Evolutionary conservation across 2,888 invertebrate species (phyloP).

Genomic region (Crematogaster levior): DNA sequence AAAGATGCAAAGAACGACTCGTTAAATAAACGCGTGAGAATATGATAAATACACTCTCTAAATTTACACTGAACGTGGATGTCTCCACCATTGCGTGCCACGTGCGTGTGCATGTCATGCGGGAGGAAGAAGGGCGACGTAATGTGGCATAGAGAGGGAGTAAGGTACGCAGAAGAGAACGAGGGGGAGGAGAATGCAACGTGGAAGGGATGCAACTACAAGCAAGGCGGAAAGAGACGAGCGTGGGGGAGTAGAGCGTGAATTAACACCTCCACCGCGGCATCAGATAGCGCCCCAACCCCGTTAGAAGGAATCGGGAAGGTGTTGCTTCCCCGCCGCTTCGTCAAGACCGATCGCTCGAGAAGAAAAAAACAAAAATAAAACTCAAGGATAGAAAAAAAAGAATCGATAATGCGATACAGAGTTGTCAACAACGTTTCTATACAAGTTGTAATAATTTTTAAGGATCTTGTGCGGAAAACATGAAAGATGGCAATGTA

Average conservation of each 20-base stretch:
- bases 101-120: constrained; percentile 50
- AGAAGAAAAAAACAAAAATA: background rate
- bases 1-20: background rate
- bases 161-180: background rate
- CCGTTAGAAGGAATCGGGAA: constrained; percentile 45
- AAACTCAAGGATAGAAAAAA: background rate
- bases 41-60: background rate
- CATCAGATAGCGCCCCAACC: constrained; percentile 82
- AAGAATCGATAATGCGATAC: background rate
- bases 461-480: background rate
- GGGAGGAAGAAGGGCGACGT: constrained; percentile 28
- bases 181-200: constrained; percentile 1
- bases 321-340: constrained; percentile 47
- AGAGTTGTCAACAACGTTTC: background rate
- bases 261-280: constrained; percentile 84
- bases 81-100: constrained; percentile 19
- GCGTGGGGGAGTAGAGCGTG: constrained; percentile 75
- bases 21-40: background rate
- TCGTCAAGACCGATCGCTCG: constrained; percentile 20
- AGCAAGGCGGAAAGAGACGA: constrained; percentile 55
- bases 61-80: background rate
- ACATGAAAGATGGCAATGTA: background rate
- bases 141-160: background rate
- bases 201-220: constrained; percentile 47
- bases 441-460: background rate